Evolutionary conservation across 2,113 vertebrate species (phyloP), one percentile per base, ranked within the genome.

Genomic region (Ranitomeya variabilis): DNA sequence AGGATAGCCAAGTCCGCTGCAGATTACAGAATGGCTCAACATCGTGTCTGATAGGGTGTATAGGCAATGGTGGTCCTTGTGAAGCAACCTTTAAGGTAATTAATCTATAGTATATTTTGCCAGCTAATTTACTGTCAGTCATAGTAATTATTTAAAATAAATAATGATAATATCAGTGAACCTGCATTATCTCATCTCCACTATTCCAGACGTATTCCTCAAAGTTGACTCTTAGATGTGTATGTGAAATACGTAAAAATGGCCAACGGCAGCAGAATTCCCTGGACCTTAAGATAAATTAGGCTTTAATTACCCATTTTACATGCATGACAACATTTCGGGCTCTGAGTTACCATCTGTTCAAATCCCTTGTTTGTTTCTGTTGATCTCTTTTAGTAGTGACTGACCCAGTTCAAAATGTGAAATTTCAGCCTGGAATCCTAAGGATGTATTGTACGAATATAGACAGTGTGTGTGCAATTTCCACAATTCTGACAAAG

Each of bases 231-330:
- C 45, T 23, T 21, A 59, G 31, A 59, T 45, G 57, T 62, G 26
- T 79, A 62, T 31, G 16, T 16, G 37, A 86, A 86, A 80, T 55
- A 87, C 31, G 62, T 79, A 10, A 80, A 64, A 80, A 62, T 87
- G 78, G 52, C n/a, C 51, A 69, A 52, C 55, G 51, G 77, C 86
- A 11, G 76, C 64, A 6, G 64, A 88, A 84, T 62, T 77, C 71
- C 77, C 80, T 85, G 62, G 82, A 85, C 84, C 73, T 78, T 79
- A 83, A 85, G 74, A 57, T 84, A 84, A 89, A 85, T 84, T 85
- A 89, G 80, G 80, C 60, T 89, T 89, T 89, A 89, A 89, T 89
- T 84, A 85, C 82, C 82, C 51, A 77, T 84, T 89, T 85, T 84
- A 83, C 81, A 89, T 89, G 87, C 81, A 89, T 89, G 87, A 85